These are phyloP conservation scores for Apis cerana DNA, from an alignment of 1,140 invertebrate species.

Conservation along the genomic window DNA sequence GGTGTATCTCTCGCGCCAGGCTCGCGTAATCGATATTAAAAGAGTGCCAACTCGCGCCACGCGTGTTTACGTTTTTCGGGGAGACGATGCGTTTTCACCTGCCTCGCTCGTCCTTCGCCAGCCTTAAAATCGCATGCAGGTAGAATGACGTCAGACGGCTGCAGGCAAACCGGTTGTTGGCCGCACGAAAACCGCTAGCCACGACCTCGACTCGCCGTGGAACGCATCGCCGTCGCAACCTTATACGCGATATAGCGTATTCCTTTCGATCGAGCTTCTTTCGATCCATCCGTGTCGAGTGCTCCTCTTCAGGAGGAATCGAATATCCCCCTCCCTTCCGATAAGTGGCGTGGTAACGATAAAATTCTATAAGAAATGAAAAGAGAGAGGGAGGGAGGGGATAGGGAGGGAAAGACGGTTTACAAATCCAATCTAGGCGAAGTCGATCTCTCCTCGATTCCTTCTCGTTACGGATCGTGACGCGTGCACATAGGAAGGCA, in stretches of 20 bases:
- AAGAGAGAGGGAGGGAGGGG: too few relatives aligned
- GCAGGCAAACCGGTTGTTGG: constrained; percentile 67
- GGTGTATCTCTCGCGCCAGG: background rate
- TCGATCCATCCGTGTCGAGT: background rate
- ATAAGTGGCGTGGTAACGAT: too few relatives aligned
- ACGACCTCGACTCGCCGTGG: constrained; percentile 70
- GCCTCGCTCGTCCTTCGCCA: constrained; percentile 65
- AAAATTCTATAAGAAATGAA: too few relatives aligned
- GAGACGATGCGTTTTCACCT: constrained; percentile 60
- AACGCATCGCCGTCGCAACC: constrained; percentile 58
- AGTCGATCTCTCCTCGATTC: background rate
- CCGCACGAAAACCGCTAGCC: constrained; percentile 75
- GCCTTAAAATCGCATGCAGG: constrained; percentile 71
- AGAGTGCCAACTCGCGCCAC: constrained; percentile 38
- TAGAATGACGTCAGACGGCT: constrained; percentile 69
- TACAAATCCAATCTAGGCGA: constrained; percentile 46
- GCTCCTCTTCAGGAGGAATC: too few relatives aligned
- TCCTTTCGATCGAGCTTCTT: background rate
- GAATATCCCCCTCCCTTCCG: too few relatives aligned
- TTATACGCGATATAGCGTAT: constrained; percentile 44
- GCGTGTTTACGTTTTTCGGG: constrained; percentile 43
- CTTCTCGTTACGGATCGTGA: background rate
- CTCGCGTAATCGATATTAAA: constrained; percentile 8
- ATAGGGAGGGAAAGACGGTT: background rate
- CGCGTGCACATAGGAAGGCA: background rate